Evolutionary conservation across 2,113 vertebrate genomes (phyloP).

Genomic region (Pseudorhombus dupliciocellatus): DNA sequence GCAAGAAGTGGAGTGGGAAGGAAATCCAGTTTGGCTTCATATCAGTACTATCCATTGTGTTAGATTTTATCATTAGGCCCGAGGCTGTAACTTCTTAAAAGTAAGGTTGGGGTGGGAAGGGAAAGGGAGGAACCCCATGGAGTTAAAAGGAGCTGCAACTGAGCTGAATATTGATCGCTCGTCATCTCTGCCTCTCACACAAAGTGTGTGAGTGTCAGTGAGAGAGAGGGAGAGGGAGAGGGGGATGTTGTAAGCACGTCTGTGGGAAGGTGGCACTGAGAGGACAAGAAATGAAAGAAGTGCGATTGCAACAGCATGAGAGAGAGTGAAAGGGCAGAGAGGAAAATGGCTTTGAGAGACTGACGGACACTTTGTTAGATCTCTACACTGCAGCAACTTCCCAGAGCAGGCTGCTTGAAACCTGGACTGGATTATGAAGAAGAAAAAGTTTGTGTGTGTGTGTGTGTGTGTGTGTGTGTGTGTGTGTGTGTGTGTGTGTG

Average conservation of each 20-base stretch:
- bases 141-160: slow-evolving; percentile 52
- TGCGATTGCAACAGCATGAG: slow-evolving; percentile 13
- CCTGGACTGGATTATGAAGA: slow-evolving; percentile 14
- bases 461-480: too few relatives aligned
- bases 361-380: slow-evolving; percentile 23
- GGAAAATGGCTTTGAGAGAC: slow-evolving; percentile 19
- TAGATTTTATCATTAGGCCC: slow-evolving; percentile 49
- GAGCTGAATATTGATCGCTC: slow-evolving; percentile 56
- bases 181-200: slow-evolving; percentile 29
- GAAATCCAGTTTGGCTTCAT: slow-evolving; percentile 56
- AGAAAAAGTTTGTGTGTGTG: too few relatives aligned
- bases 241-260: slow-evolving; percentile 25
- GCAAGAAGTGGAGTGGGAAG: slow-evolving; percentile 26
- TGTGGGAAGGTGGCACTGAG: slow-evolving; percentile 26
- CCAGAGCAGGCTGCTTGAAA: slow-evolving; percentile 1
- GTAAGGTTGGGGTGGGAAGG: slow-evolving; percentile 17
- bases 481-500: too few relatives aligned
- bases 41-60: slow-evolving; percentile 37
- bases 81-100: slow-evolving; percentile 48
- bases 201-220: slow-evolving; percentile 11
- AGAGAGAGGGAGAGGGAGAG: not conserved
- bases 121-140: slow-evolving; percentile 36
- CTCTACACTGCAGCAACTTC: slow-evolving; percentile 11
- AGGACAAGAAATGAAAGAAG: slow-evolving; percentile 19
- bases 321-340: slow-evolving; percentile 10